A percentile compares a stretch with the other conserved stretches of the same genome.
phyloP scores from a whole-genome alignment of 2,888 invertebrate genomes.

The Nycteola revayana region DNA sequence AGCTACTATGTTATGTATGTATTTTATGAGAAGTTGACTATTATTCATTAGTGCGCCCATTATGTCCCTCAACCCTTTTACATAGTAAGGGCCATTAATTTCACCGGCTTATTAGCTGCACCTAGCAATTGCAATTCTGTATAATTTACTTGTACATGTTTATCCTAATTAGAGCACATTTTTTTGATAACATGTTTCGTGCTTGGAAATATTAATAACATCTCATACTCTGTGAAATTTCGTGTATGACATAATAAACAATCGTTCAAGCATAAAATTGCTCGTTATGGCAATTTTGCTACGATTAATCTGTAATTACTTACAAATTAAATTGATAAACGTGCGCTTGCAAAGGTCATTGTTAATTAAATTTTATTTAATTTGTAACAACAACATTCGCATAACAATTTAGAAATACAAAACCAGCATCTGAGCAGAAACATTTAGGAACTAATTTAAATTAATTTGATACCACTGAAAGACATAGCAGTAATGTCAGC shows the following conservation, averaged over 20 bases:
- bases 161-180: too few species aligned
- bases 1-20: too few species aligned
- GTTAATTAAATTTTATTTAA: neutral
- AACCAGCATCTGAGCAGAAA: too few species aligned
- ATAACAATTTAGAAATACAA: slow-evolving; percentile 1
- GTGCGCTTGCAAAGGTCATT: slow-evolving; percentile 15
- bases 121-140: slow-evolving; percentile 27
- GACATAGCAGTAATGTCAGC: neutral
- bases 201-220: slow-evolving; percentile 18
- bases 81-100: slow-evolving; percentile 38
- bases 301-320: slow-evolving; percentile 9
- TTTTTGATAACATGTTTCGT: slow-evolving; percentile 28
- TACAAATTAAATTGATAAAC: slow-evolving; percentile 5
- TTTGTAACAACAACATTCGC: neutral
- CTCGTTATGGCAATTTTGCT: slow-evolving; percentile 8
- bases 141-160: too few species aligned
- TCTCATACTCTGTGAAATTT: slow-evolving; percentile 17
- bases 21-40: too few species aligned
- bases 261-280: slow-evolving; percentile 12
- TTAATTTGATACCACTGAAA: too few species aligned
- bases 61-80: slow-evolving; percentile 16
- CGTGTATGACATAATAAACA: slow-evolving; percentile 29
- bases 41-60: too few species aligned
- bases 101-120: slow-evolving; percentile 27
- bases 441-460: too few species aligned